phyloP scores from a whole-genome alignment of 2,113 vertebrate species.

The Ivindomyrus marchei region DNA sequence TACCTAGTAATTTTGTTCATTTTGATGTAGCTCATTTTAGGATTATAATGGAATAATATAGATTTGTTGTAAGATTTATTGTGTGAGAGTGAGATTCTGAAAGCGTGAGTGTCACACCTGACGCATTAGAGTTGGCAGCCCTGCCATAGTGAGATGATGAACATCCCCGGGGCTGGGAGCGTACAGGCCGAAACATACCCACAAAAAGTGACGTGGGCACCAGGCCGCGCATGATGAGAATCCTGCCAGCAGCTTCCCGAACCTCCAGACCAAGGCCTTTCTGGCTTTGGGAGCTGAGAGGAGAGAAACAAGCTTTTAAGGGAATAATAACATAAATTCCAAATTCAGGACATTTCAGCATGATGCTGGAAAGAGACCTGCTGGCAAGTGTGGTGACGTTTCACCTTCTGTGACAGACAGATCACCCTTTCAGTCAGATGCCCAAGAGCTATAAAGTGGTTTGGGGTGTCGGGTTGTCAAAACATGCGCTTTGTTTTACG shows the following conservation, averaged over 20 bases:
- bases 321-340: neutral
- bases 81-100: no score
- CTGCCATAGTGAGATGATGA: neutral
- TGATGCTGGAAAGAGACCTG: neutral
- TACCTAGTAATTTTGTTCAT: no score
- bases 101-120: neutral
- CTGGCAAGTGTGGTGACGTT: neutral
- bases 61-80: no score
- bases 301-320: neutral
- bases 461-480: neutral
- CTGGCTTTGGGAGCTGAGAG: neutral
- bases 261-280: neutral
- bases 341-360: neutral
- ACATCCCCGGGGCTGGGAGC: neutral
- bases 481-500: neutral
- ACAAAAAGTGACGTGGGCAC: neutral
- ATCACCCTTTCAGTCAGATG: neutral
- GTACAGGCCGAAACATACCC: neutral
- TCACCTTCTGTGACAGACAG: neutral
- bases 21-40: no score
- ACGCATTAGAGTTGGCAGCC: neutral
- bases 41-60: no score
- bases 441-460: neutral
- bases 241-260: neutral
- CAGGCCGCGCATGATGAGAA: neutral